A percentile compares a stretch with the other conserved stretches of the same genome.
phyloP scores from a whole-genome alignment of 2,797 vertebrate genomes.

The Ctenopoma kingsleyae region DNA sequence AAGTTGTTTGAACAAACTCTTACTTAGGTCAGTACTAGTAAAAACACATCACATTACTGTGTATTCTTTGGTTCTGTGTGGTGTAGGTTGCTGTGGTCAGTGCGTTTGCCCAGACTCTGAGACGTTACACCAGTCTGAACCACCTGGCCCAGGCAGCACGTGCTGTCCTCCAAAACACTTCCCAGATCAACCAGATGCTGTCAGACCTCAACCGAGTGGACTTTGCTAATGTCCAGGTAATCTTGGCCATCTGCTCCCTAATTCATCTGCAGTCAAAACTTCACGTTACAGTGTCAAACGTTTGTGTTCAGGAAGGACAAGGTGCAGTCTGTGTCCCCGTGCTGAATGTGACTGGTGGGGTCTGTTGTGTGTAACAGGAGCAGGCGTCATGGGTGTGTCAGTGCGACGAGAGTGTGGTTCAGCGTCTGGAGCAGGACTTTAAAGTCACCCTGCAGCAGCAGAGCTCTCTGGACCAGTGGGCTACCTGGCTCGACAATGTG shows the following conservation, averaged over 20 bases:
- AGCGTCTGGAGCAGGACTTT: constrained; percentile 97
- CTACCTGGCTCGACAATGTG: constrained; percentile 94
- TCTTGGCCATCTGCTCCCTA: neutral
- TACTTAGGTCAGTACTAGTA: neutral
- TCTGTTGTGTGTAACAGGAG: constrained; percentile 84
- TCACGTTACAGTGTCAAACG: neutral
- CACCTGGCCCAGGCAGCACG: constrained; percentile 96
- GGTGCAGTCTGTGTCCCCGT: neutral
- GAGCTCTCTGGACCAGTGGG: constrained; percentile 99
- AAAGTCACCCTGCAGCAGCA: constrained; percentile 98
- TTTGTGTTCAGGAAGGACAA: neutral
- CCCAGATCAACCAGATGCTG: constrained; percentile 99
- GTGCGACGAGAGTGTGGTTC: constrained; percentile 95
- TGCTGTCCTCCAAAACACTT: constrained; percentile 97
- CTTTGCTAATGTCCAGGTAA: constrained; percentile 97
- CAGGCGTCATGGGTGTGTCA: constrained; percentile 99
- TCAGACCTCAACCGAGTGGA: constrained; percentile 98
- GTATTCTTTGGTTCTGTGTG: neutral
- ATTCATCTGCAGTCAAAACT: neutral
- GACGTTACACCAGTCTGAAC: constrained; percentile 97
- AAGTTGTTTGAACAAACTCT: neutral
- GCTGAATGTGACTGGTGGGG: neutral
- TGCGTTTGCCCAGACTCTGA: constrained; percentile 95
- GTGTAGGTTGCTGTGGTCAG: constrained; percentile 94
- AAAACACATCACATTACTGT: neutral